phyloP scores from a whole-genome alignment of 2,797 vertebrate genomes.

The Cyprinodon diabolis region DNA sequence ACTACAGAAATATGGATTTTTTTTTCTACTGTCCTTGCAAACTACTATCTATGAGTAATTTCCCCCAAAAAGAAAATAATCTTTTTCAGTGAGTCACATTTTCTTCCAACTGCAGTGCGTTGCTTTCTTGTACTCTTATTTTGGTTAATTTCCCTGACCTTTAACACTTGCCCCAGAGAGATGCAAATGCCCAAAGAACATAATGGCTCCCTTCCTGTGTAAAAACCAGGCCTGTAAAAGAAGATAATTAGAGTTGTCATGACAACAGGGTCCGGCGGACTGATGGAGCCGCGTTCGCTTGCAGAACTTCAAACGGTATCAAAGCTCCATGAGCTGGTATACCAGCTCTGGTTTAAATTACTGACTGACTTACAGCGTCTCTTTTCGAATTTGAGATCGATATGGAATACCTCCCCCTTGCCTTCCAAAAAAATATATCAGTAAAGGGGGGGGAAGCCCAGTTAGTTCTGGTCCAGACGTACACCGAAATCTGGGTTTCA shows the following conservation, averaged over 20 bases:
- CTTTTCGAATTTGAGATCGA: slow-evolving; percentile 97
- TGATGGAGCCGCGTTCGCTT: slow-evolving; percentile 90
- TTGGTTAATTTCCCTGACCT: slow-evolving; percentile 91
- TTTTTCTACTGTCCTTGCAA: slow-evolving; percentile 44
- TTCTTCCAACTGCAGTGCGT: slow-evolving; percentile 43
- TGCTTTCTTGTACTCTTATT: slow-evolving; percentile 67
- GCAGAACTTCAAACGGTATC: slow-evolving; percentile 98
- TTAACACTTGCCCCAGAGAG: slow-evolving; percentile 93
- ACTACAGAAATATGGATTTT: slow-evolving; percentile 18
- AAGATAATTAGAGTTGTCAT: slow-evolving; percentile 98
- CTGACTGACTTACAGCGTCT: slow-evolving; percentile 89
- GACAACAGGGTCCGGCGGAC: slow-evolving; percentile 92
- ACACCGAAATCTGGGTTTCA: slow-evolving; percentile 96
- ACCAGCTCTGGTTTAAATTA: slow-evolving; percentile 98
- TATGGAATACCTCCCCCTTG: slow-evolving; percentile 61
- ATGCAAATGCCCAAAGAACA: slow-evolving; percentile 97
- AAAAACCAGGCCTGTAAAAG: slow-evolving; percentile 96
- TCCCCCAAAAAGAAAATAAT: slow-evolving; percentile 36
- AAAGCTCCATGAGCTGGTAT: slow-evolving; percentile 89
- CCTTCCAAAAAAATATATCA: slow-evolving; percentile 65
- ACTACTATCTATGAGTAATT: slow-evolving; percentile 47
- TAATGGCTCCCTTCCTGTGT: slow-evolving; percentile 98
- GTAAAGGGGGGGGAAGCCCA: slow-evolving; percentile 46
- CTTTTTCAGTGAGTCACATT: slow-evolving; percentile 55
- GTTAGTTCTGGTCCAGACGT: slow-evolving; percentile 79